Conservation (phyloP, 2,888 invertebrate genomes). For the Cyclophora albipunctata region DNA sequence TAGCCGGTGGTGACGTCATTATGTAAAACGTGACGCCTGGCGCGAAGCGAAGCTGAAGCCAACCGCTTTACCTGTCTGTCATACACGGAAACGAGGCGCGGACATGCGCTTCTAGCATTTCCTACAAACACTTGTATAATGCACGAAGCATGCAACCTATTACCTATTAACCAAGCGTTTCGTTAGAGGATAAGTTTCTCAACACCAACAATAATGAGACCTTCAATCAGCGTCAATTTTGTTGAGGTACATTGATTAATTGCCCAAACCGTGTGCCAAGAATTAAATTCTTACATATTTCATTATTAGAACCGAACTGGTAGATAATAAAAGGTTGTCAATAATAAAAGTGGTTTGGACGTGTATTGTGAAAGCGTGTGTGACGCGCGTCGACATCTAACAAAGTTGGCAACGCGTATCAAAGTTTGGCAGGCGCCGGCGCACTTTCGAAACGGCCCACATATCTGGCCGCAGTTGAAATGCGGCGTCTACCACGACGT, state of each 20-base stretch:
- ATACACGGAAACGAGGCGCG: too few relatives aligned
- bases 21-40: too few relatives aligned
- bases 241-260: too few relatives aligned
- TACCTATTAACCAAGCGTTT: slow-evolving; percentile 2
- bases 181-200: slow-evolving; percentile 10
- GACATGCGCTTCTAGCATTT: slow-evolving; percentile 18
- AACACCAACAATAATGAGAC: slow-evolving; percentile 5
- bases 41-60: too few relatives aligned
- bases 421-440: slow-evolving; percentile 58
- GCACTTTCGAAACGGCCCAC: slow-evolving; percentile 51
- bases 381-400: slow-evolving; percentile 28
- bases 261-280: too few relatives aligned
- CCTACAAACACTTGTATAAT: slow-evolving; percentile 10
- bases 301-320: neutral
- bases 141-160: slow-evolving; percentile 5
- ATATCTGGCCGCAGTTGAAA: slow-evolving; percentile 37
- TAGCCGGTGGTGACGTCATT: too few relatives aligned
- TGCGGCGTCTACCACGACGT: slow-evolving; percentile 28
- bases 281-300: too few relatives aligned
- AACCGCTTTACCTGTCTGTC: too few relatives aligned
- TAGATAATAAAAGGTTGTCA: slow-evolving; percentile 11
- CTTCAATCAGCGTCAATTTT: neutral
- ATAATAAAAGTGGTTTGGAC: neutral
- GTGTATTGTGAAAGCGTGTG: slow-evolving; percentile 42
- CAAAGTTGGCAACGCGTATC: slow-evolving; percentile 48